Conservation (phyloP, 92 coral and sea anemone genomes). For the Isaurus tuberculatus region DNA sequence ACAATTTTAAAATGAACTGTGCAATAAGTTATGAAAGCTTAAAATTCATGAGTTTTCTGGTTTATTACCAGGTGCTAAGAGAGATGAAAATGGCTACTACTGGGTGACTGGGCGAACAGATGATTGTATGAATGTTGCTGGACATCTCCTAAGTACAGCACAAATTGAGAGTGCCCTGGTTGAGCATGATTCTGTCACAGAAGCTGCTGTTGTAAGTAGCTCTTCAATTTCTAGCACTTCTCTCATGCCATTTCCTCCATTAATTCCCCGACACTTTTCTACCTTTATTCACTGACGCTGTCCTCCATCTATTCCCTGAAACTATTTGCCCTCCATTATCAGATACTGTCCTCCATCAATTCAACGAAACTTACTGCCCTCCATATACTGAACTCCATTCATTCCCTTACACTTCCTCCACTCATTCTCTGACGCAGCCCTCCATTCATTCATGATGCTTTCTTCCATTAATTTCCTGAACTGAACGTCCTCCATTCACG, state of each 20-base stretch:
- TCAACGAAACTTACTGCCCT: too few species aligned
- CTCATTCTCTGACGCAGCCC: not conserved
- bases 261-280: not conserved
- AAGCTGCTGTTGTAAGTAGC: constrained; percentile 94
- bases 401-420: not conserved
- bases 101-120: constrained; percentile 98
- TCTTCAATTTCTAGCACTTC: too few species aligned
- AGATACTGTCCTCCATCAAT: too few species aligned
- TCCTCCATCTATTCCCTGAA: not conserved
- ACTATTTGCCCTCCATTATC: not conserved
- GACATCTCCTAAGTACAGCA: constrained; percentile 95
- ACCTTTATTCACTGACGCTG: not conserved
- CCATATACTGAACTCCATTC: too few species aligned
- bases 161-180: constrained; percentile 96
- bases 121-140: constrained; percentile 98
- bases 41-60: too few species aligned
- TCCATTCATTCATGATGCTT: not conserved
- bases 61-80: constrained; percentile 71
- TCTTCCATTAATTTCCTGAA: not conserved
- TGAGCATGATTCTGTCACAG: constrained; percentile 91
- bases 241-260: not conserved
- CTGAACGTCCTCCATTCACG: not conserved
- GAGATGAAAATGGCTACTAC: constrained; percentile 91
- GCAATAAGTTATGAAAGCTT: too few species aligned
- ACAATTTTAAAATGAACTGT: too few species aligned